Conservation (phyloP, 1,140 invertebrate species). For the Parapsyche elsis region DNA sequence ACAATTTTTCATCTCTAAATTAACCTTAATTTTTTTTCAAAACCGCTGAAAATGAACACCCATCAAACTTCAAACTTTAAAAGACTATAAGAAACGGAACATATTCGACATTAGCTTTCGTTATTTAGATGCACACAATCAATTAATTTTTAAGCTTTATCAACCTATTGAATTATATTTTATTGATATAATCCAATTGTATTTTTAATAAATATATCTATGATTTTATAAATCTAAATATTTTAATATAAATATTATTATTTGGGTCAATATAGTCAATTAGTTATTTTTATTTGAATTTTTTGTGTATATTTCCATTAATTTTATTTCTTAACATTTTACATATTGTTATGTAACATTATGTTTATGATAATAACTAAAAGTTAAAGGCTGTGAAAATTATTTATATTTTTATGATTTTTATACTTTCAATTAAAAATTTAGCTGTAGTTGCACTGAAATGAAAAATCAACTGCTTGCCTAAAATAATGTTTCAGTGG, state of each 20-base stretch:
- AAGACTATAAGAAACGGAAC: no score
- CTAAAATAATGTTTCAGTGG: no score
- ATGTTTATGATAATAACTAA: neutral
- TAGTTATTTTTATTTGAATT: constrained; percentile 8
- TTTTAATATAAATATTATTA: neutral
- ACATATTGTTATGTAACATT: neutral
- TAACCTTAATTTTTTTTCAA: no score
- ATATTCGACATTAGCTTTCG: neutral
- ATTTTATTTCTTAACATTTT: neutral
- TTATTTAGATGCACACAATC: neutral
- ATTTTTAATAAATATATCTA: neutral
- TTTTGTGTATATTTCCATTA: neutral
- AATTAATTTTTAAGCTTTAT: neutral
- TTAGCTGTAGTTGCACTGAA: neutral
- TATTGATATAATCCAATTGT: constrained; percentile 3
- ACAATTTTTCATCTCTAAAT: neutral
- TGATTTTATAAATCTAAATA: constrained; percentile 4
- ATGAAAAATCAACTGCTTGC: no score
- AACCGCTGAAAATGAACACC: no score
- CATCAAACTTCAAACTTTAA: no score
- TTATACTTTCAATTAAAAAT: neutral
- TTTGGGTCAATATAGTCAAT: neutral
- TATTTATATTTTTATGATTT: constrained; percentile 19
- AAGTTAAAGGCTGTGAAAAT: constrained; percentile 7
- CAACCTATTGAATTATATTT: constrained; percentile 2